These are phyloP conservation scores for Operophtera brumata DNA, from an alignment of 2,888 invertebrate species.

Conservation along the genomic window DNA sequence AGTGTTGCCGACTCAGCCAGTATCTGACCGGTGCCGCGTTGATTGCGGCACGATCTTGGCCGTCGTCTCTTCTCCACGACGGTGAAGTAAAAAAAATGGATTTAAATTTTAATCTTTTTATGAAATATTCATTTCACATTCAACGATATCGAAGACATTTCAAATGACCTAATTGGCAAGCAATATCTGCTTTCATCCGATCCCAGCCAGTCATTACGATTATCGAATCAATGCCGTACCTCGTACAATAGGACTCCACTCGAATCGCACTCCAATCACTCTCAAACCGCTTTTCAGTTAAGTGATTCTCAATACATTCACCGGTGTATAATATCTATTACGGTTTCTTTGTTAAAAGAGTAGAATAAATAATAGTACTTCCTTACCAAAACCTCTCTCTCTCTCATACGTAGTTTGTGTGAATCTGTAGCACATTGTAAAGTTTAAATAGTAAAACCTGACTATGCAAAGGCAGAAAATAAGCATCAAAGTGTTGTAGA, in stretches of 20 bases:
- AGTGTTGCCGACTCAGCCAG: too few species aligned
- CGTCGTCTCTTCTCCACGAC: too few species aligned
- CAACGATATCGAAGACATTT: background rate
- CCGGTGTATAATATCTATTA: conserved; percentile 34
- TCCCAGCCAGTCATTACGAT: conserved; percentile 22
- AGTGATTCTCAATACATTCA: conserved; percentile 43
- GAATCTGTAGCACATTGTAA: too few species aligned
- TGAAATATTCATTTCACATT: background rate
- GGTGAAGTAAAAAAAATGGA: too few species aligned
- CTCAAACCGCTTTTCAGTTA: conserved; percentile 32
- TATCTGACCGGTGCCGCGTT: too few species aligned
- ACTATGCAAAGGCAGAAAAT: too few species aligned
- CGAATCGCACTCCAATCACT: too few species aligned
- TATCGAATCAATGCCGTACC: conserved; percentile 22
- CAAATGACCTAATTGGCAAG: conserved; percentile 19
- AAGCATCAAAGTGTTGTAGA: too few species aligned
- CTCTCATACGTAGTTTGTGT: too few species aligned
- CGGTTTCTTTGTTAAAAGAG: conserved; percentile 34
- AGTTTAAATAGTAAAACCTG: too few species aligned
- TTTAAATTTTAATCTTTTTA: too few species aligned
- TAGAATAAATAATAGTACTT: background rate
- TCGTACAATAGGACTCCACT: conserved; percentile 25
- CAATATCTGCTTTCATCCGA: conserved; percentile 4
- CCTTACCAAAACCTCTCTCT: background rate
- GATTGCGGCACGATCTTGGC: too few species aligned